Evolutionary conservation across 2,888 invertebrate genomes (phyloP), one percentile per base, ranked within the genome.

Genomic region (Hydropsyche betteni): DNA sequence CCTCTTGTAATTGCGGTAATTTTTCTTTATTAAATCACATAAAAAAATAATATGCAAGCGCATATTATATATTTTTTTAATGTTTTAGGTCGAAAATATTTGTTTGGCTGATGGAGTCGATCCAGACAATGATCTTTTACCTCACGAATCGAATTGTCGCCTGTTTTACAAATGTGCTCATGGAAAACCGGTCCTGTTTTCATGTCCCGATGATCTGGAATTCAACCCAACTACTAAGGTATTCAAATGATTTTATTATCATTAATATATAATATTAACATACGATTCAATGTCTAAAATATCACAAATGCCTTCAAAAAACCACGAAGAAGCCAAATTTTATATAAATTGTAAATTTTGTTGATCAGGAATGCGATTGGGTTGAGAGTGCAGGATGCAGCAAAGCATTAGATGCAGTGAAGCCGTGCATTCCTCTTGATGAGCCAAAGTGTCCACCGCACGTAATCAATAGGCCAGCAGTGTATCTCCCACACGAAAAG

Each of bases 401-500:
- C 33, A 55, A 55, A 55, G 6, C 16, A n/a, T 14, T 16, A 12
- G 36, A 64, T 8, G 36, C 10, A 64, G 64, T 36, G 12, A 33
- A 5, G 12, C 64, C 64, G 8, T 72, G 72, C 24, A 58, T 7
- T 36, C 36, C 36, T 6, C 33, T 34, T 6, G 36, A 12, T 10
- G 44, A 33, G n/a, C 72, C 72, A 12, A 24, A 33, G 4, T 75
- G 75, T 58, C 70, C 75, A 38, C 61, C 53, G 10, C 69, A 75
- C 10, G 38, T 52, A 8, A 7, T 14, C 16, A 58, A 24, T 34
- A 36, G 33, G 36, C 55, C 58, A 12, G 58, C 70, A 5, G 75
- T 75, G 14, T 69, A 75, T 53, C 61, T 75, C 7, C 69, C 75
- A 5, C 58, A 75, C 16, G 69, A 69, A 14, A 70, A 44, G 14